Evolutionary conservation across 2,113 vertebrate species (phyloP).

Genomic region (Cygnus atratus): DNA sequence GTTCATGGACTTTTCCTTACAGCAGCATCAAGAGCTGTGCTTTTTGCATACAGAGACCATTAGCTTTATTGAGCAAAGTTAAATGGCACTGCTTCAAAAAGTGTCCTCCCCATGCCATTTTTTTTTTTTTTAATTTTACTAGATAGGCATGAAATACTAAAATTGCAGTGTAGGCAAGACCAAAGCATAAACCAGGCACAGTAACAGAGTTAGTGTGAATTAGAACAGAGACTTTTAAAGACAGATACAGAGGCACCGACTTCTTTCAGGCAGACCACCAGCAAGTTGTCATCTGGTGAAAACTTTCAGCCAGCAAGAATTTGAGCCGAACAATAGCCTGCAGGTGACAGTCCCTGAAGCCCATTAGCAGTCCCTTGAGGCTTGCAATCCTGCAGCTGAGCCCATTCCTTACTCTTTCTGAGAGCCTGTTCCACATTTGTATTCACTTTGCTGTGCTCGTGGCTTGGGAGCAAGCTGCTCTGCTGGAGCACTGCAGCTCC

Average conservation of each 20-base stretch:
- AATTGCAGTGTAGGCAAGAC: background rate
- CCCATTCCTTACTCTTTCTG: background rate
- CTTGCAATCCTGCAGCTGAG: conserved; percentile 52
- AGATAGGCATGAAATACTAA: background rate
- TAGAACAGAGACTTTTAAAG: background rate
- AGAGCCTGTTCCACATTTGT: background rate
- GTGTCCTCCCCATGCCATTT: background rate
- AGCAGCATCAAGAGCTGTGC: background rate
- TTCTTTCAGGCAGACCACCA: background rate
- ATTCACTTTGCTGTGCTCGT: background rate
- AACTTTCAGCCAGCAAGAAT: conserved; percentile 38
- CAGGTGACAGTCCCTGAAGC: conserved; percentile 40
- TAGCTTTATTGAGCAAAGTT: background rate
- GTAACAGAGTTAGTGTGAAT: background rate
- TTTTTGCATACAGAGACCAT: background rate
- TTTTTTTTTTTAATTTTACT: background rate
- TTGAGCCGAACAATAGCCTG: conserved; percentile 15
- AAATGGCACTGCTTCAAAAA: background rate
- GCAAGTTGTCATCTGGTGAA: background rate
- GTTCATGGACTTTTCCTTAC: background rate
- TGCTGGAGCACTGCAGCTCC: background rate
- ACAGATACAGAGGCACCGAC: background rate
- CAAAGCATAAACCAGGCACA: background rate
- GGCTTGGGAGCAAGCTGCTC: background rate
- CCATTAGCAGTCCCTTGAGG: conserved; percentile 42